Evolutionary conservation across 2,113 vertebrate species (phyloP).

Genomic region (Ascaphus truei): DNA sequence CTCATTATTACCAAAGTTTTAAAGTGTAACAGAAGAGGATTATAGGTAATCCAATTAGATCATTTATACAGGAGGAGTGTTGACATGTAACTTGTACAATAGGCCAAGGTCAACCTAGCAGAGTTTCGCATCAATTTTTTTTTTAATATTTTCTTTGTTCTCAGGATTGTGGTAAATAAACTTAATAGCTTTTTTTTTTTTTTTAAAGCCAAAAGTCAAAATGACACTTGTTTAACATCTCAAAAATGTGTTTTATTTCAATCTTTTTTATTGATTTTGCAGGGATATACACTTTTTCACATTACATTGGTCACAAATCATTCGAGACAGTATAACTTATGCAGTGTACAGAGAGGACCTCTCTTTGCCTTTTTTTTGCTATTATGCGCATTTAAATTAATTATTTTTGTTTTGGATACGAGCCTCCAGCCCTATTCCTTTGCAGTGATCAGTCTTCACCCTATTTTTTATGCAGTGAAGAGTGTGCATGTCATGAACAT

Average conservation of each 20-base stretch:
- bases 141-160: slow-evolving; percentile 45
- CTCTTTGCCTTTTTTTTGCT: too few species aligned
- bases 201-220: slow-evolving; percentile 39
- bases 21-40: neutral
- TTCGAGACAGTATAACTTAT: too few species aligned
- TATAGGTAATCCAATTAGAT: slow-evolving; percentile 4
- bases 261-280: neutral
- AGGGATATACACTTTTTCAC: too few species aligned
- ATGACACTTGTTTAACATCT: neutral
- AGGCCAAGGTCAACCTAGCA: slow-evolving; percentile 50
- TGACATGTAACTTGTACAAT: slow-evolving; percentile 40
- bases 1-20: slow-evolving; percentile 57
- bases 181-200: slow-evolving; percentile 44
- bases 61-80: slow-evolving; percentile 37
- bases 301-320: too few species aligned
- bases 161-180: slow-evolving; percentile 40
- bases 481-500: too few species aligned
- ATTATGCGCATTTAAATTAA: too few species aligned
- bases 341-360: too few species aligned
- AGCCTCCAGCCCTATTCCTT: too few species aligned
- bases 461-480: too few species aligned
- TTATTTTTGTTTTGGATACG: too few species aligned
- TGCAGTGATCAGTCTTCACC: too few species aligned
- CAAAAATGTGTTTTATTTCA: neutral
- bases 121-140: slow-evolving; percentile 45